Conservation (phyloP, 2,888 invertebrate species). For the Leptinotarsa haldemani region DNA sequence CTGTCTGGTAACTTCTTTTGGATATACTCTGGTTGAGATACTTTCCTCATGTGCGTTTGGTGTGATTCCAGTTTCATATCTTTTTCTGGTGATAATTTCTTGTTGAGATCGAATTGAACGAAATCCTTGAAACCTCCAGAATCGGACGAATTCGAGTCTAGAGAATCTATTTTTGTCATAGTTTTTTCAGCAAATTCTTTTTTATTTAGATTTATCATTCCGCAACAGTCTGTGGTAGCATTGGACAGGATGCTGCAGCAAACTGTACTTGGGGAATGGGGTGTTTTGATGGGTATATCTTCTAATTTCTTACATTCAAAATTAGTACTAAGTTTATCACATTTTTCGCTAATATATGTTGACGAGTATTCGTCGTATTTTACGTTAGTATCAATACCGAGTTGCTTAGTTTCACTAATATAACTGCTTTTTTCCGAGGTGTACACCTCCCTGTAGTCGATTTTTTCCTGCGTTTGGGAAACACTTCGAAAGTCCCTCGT, state of each 20-base stretch:
- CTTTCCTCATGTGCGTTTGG: conserved; percentile 59
- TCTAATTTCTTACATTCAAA: conserved; percentile 54
- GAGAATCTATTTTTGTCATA: conserved; percentile 63
- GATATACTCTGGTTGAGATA: conserved; percentile 62
- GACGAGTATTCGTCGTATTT: conserved; percentile 52
- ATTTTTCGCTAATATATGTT: conserved; percentile 58
- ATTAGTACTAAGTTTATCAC: conserved; percentile 57
- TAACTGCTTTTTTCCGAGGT: conserved; percentile 40
- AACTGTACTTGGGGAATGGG: conserved; percentile 65
- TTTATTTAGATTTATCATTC: conserved; percentile 62
- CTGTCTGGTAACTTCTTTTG: conserved; percentile 52
- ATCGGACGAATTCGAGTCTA: conserved; percentile 66
- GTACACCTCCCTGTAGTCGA: conserved; percentile 44
- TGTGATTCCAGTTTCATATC: conserved; percentile 38
- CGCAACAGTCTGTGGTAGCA: conserved; percentile 65
- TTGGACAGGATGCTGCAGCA: conserved; percentile 66
- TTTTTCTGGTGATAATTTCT: conserved; percentile 47
- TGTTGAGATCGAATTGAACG: conserved; percentile 59
- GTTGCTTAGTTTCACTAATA: conserved; percentile 40
- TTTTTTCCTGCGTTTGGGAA: conserved; percentile 41
- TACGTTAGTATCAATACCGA: conserved; percentile 48
- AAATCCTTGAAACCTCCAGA: conserved; percentile 67
- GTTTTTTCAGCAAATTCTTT: conserved; percentile 60
- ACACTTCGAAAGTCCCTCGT: conserved; percentile 36
- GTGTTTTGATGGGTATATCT: conserved; percentile 57